phyloP scores from a whole-genome alignment of 2,797 vertebrate species.

The Falco berigora region DNA sequence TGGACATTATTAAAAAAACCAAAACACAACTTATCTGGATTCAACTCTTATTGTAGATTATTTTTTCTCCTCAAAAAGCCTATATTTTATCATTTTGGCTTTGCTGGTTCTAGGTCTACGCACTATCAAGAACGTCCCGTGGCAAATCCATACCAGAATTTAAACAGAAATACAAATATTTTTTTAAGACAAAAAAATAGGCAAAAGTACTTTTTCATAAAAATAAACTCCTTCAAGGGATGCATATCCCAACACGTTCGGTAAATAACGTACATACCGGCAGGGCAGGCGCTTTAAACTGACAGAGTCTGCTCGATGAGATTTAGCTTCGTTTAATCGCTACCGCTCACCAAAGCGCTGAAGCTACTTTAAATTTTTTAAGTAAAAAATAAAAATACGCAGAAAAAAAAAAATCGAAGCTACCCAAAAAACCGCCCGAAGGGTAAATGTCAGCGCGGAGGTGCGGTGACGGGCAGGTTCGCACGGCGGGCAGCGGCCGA shows the following conservation, averaged over 20 bases:
- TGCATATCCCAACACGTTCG: accelerated
- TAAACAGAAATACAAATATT: neutral
- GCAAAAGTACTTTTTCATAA: neutral
- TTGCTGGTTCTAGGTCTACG: neutral
- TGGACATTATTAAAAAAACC: accelerated
- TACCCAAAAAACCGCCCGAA: too few species aligned
- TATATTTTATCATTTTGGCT: neutral
- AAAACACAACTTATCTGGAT: neutral
- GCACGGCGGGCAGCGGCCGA: neutral
- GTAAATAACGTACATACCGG: neutral
- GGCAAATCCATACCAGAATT: neutral
- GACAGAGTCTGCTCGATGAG: too few species aligned
- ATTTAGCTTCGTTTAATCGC: neutral
- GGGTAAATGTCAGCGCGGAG: too few species aligned
- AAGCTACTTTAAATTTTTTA: neutral
- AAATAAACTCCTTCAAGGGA: neutral
- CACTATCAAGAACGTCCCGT: neutral
- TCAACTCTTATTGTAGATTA: neutral
- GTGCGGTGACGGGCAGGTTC: neutral
- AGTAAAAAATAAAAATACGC: neutral
- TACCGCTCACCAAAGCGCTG: neutral
- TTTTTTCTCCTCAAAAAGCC: neutral
- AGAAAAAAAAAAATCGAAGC: neutral
- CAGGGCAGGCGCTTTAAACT: too few species aligned
- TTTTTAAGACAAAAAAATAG: neutral